Evolutionary conservation across 2,113 vertebrate species (phyloP).

Genomic region (Amblyornis subalaris): DNA sequence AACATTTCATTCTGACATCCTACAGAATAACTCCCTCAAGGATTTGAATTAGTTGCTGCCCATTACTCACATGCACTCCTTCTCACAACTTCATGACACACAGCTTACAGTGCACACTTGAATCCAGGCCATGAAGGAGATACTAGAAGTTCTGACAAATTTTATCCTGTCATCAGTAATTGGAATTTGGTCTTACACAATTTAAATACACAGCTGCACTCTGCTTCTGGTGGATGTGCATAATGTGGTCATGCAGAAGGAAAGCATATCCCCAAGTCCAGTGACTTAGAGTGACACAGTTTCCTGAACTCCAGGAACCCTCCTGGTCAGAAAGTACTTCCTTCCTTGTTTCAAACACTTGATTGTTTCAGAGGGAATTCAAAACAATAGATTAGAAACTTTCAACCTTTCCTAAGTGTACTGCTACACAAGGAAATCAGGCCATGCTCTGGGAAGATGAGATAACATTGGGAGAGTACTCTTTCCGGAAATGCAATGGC

Average conservation of each 20-base stretch:
- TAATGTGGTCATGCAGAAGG: slow-evolving; percentile 39
- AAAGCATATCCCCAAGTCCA: slow-evolving; percentile 21
- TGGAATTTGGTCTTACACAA: not conserved
- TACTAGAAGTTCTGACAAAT: not conserved
- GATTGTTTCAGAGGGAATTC: slow-evolving; percentile 54
- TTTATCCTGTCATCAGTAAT: not conserved
- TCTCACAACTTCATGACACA: slow-evolving; percentile 1
- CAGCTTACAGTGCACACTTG: not conserved
- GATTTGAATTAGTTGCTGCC: not conserved
- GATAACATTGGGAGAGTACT: slow-evolving; percentile 52
- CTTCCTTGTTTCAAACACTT: slow-evolving; percentile 68
- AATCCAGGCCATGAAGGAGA: not conserved
- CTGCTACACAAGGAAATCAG: slow-evolving; percentile 41
- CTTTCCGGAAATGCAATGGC: slow-evolving; percentile 26
- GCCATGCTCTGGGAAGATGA: slow-evolving; percentile 22
- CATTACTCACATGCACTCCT: not conserved
- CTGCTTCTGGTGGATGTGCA: slow-evolving; percentile 5
- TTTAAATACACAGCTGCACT: not conserved
- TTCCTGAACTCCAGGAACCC: slow-evolving; percentile 74
- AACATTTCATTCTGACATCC: not conserved
- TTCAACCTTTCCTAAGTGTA: not conserved
- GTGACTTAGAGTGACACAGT: slow-evolving; percentile 15
- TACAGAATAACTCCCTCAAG: not conserved
- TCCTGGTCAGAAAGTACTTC: slow-evolving; percentile 66
- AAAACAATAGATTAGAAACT: slow-evolving; percentile 19